Evolutionary conservation across 2,797 vertebrate genomes (phyloP).

Genomic region (Eleutherodactylus coqui): DNA sequence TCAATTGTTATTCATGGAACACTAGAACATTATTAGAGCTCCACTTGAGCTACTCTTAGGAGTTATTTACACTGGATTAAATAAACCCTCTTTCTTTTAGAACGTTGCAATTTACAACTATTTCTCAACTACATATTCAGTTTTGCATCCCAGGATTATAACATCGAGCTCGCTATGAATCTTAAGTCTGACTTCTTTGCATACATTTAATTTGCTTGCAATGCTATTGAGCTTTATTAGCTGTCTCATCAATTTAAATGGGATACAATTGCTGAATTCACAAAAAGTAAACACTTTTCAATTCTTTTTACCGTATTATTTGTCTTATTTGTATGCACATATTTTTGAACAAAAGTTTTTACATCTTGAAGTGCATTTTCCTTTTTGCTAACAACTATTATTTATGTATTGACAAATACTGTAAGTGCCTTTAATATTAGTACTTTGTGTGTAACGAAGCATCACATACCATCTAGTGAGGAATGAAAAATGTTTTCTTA

Average conservation of each 20-base stretch:
- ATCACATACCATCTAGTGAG: too few species aligned
- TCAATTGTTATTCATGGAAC: slow-evolving; percentile 21
- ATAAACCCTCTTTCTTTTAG: rapidly evolving
- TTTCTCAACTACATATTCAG: slow-evolving; percentile 21
- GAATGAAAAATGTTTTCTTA: too few species aligned
- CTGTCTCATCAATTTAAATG: slow-evolving; percentile 56
- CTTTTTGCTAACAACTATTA: too few species aligned
- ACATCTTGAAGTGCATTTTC: too few species aligned
- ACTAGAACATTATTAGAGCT: slow-evolving; percentile 41
- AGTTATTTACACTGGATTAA: background rate
- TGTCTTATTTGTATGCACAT: background rate
- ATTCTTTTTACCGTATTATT: background rate
- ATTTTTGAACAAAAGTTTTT: background rate
- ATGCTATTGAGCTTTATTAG: slow-evolving; percentile 31
- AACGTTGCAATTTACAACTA: slow-evolving; percentile 18
- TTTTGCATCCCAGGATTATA: slow-evolving; percentile 34
- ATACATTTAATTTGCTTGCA: slow-evolving; percentile 52
- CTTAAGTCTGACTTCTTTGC: slow-evolving; percentile 21
- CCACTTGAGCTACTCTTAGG: slow-evolving; percentile 8
- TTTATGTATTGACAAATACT: too few species aligned
- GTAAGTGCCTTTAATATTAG: too few species aligned
- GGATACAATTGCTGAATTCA: slow-evolving; percentile 27
- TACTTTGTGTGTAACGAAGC: too few species aligned
- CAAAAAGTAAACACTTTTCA: background rate
- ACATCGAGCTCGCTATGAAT: background rate